Evolutionary conservation across 2,888 invertebrate genomes (phyloP).

Genomic region (Imbricaverruca yamaguchii): DNA sequence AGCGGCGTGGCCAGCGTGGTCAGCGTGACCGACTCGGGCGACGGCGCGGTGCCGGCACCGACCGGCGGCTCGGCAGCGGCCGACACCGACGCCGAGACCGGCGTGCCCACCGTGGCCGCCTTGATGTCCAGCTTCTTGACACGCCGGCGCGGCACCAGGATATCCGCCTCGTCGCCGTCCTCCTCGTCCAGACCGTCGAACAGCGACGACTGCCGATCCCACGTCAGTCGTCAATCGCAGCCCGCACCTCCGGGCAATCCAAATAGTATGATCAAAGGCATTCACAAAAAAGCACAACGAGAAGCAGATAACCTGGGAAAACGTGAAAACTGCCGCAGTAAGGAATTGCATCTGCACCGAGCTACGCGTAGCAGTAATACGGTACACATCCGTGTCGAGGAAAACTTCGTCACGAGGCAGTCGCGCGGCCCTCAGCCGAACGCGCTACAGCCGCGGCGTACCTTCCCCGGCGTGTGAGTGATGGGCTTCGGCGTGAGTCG

Average conservation of each 20-base stretch:
- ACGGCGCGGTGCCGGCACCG: background rate
- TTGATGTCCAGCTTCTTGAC: slow-evolving; percentile 67
- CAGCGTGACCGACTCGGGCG: background rate
- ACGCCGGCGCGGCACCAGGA: slow-evolving; percentile 45
- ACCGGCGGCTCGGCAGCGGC: slow-evolving; percentile 18
- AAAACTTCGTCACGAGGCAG: too few relatives aligned
- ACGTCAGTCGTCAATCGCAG: too few relatives aligned
- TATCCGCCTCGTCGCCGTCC: slow-evolving; percentile 45
- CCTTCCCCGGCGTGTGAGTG: slow-evolving; percentile 39
- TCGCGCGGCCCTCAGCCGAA: too few relatives aligned
- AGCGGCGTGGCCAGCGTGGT: slow-evolving; percentile 19
- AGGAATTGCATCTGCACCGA: too few relatives aligned
- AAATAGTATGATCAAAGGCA: too few relatives aligned
- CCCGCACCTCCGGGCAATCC: too few relatives aligned
- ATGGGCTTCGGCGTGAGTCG: slow-evolving; percentile 54
- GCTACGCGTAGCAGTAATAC: too few relatives aligned
- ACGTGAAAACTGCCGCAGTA: too few relatives aligned
- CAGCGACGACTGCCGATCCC: slow-evolving; percentile 46
- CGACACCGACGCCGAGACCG: slow-evolving; percentile 17
- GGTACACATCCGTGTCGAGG: too few relatives aligned
- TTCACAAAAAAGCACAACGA: too few relatives aligned
- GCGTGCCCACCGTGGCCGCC: slow-evolving; percentile 34
- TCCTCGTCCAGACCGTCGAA: slow-evolving; percentile 83
- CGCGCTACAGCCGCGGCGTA: background rate
- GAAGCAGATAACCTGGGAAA: too few relatives aligned